Evolutionary conservation across 2,113 vertebrate genomes (phyloP).

Genomic region (Erinaceus europaeus): DNA sequence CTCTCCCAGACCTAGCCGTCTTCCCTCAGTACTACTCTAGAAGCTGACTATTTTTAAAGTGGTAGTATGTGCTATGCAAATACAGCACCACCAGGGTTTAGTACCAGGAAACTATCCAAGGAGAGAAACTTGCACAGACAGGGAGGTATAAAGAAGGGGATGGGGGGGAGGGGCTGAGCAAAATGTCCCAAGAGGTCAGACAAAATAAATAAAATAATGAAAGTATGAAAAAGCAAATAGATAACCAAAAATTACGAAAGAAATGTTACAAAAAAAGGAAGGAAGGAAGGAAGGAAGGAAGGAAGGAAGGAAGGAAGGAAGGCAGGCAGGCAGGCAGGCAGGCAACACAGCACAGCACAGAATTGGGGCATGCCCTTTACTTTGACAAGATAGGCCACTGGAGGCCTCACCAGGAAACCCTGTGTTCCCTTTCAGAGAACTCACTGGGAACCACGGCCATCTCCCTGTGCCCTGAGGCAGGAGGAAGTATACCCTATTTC

Average conservation of each 20-base stretch:
- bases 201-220: neutral
- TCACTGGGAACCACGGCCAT: neutral
- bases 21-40: neutral
- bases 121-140: neutral
- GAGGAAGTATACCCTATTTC: neutral
- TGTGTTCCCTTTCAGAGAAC: neutral
- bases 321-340: too few species aligned
- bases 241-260: neutral
- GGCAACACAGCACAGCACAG: too few species aligned
- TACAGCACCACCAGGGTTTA: neutral
- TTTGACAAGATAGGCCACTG: neutral
- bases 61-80: neutral
- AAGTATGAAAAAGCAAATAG: neutral
- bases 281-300: too few species aligned
- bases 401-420: neutral
- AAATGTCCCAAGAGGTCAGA: too few species aligned
- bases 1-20: neutral
- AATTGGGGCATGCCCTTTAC: neutral
- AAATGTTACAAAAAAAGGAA: too few species aligned
- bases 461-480: neutral
- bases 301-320: too few species aligned
- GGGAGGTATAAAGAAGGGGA: neutral
- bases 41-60: neutral
- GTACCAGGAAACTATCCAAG: neutral
- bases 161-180: too few species aligned